Conservation (phyloP, 2,888 invertebrate genomes). For the Trissonchulus latispiculum region DNA sequence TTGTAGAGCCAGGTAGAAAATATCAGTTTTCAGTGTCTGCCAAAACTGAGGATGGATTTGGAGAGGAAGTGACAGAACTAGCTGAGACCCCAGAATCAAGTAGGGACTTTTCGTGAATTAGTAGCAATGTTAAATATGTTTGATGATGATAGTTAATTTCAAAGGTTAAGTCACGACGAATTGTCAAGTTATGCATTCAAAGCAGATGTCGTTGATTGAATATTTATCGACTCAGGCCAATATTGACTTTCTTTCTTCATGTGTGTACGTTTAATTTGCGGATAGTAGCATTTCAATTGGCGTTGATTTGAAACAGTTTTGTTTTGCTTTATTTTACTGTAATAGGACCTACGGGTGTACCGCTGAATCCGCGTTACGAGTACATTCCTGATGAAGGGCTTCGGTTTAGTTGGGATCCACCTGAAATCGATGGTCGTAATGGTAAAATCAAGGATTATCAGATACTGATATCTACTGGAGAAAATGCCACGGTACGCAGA, state of each 20-base stretch:
- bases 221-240: too few species aligned
- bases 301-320: too few species aligned
- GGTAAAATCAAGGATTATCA: conserved; percentile 87
- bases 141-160: too few species aligned
- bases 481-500: background rate
- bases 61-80: conserved; percentile 82
- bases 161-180: too few species aligned
- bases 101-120: background rate
- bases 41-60: conserved; percentile 83
- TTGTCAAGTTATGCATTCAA: too few species aligned
- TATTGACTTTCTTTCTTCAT: too few species aligned
- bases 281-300: too few species aligned
- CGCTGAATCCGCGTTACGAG: conserved; percentile 50
- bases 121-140: too few species aligned
- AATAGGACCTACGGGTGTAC: conserved; percentile 46
- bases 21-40: conserved; percentile 96
- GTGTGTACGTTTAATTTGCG: too few species aligned
- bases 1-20: conserved; percentile 37
- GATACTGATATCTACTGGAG: conserved; percentile 42
- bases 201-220: too few species aligned
- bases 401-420: conserved; percentile 51
- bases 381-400: conserved; percentile 53
- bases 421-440: conserved; percentile 74
- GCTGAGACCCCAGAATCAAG: conserved; percentile 89
- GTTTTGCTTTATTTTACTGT: too few species aligned